These are phyloP conservation scores for Apeltes quadracus DNA, from an alignment of 2,113 vertebrate species.

Conservation along the genomic window DNA sequence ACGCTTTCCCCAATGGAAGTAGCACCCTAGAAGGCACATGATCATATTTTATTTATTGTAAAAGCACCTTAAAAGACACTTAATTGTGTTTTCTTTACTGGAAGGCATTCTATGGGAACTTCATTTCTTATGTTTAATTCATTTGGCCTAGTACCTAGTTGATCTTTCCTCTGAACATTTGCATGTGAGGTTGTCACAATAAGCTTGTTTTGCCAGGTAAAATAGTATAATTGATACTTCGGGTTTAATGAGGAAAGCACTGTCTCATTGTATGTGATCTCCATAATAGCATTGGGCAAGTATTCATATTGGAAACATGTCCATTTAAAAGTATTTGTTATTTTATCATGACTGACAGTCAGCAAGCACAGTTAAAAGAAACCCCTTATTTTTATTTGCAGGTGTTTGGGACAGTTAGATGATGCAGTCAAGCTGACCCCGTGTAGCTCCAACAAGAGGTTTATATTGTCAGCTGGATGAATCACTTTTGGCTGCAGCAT, in stretches of 20 bases:
- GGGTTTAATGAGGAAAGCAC: slow-evolving; percentile 6
- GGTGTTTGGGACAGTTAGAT: slow-evolving; percentile 3
- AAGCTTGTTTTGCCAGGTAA: not conserved
- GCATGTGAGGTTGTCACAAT: not conserved
- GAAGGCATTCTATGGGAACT: not conserved
- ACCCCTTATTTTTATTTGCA: slow-evolving; percentile 31
- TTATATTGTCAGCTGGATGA: slow-evolving; percentile 62
- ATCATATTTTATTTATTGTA: too few relatives aligned
- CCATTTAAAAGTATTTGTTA: slow-evolving; percentile 18
- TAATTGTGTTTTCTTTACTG: not conserved
- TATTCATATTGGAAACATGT: slow-evolving; percentile 13
- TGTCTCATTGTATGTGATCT: not conserved
- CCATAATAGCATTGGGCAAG: slow-evolving; percentile 1
- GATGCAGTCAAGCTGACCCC: slow-evolving; percentile 6
- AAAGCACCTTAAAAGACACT: too few relatives aligned
- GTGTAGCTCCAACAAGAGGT: slow-evolving; percentile 40
- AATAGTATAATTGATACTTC: slow-evolving; percentile 3
- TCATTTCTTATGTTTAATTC: not conserved
- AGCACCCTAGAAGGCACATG: not conserved
- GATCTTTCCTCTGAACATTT: not conserved
- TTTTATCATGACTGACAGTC: slow-evolving; percentile 24
- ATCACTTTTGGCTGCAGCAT: slow-evolving; percentile 27
- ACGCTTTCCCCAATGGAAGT: not conserved
- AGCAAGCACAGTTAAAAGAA: slow-evolving; percentile 16
- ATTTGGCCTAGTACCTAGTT: not conserved